Evolutionary conservation across 2,888 invertebrate genomes (phyloP).

Genomic region (Bembecia ichneumoniformis): DNA sequence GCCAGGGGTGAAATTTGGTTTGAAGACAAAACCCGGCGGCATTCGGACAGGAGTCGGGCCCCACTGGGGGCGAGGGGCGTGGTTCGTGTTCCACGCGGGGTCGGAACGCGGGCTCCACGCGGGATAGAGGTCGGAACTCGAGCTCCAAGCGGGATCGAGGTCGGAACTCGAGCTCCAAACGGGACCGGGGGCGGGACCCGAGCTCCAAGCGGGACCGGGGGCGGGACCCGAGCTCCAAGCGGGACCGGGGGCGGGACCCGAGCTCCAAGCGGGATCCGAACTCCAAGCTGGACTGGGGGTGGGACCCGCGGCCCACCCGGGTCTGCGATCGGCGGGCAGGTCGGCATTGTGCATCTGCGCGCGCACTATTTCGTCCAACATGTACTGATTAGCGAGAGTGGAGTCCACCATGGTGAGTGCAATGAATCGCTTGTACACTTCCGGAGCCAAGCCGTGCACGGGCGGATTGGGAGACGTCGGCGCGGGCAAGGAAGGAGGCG

Average conservation of each 20-base stretch:
- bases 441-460: slow-evolving; percentile 2
- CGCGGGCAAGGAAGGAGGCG: neutral
- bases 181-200: neutral
- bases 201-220: neutral
- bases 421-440: slow-evolving; percentile 34
- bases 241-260: no score
- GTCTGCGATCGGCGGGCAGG: neutral
- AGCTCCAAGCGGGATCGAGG: neutral
- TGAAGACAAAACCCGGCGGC: no score
- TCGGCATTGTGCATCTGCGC: slow-evolving; percentile 7
- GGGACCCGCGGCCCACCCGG: neutral
- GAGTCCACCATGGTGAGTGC: slow-evolving; percentile 30
- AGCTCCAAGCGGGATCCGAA: no score
- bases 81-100: slow-evolving; percentile 43
- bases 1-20: no score
- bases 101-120: slow-evolving; percentile 13
- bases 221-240: neutral
- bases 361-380: slow-evolving; percentile 30
- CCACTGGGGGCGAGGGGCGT: slow-evolving; percentile 3
- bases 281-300: no score
- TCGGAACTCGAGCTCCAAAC: neutral
- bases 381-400: slow-evolving; percentile 37
- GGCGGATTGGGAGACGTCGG: slow-evolving; percentile 2
- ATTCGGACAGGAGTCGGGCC: no score
- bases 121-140: neutral